These are phyloP conservation scores for Dasyornis broadbenti DNA, from an alignment of 2,113 vertebrate species.

Conservation along the genomic window DNA sequence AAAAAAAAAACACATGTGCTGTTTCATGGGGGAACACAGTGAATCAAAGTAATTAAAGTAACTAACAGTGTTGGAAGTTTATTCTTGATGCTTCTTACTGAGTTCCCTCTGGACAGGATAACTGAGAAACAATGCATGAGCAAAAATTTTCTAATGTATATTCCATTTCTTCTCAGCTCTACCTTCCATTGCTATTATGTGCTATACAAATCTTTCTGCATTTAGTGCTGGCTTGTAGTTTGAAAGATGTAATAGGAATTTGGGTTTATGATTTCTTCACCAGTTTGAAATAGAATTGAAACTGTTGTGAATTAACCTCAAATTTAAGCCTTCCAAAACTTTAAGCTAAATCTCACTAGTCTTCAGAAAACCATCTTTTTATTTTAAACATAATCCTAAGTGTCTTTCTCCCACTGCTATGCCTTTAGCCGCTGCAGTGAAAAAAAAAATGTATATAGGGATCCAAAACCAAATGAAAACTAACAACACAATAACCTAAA, in stretches of 20 bases:
- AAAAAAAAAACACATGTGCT: neutral
- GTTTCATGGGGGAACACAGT: neutral
- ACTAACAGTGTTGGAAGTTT: neutral
- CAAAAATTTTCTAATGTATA: neutral
- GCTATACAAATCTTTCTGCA: constrained; percentile 36
- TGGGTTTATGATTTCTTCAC: constrained; percentile 63
- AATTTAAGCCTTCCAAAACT: constrained; percentile 23
- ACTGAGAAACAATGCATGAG: neutral
- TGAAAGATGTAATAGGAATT: constrained; percentile 60
- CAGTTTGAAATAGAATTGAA: constrained; percentile 26
- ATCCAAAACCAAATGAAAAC: neutral
- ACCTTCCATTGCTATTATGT: constrained; percentile 6
- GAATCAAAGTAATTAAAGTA: neutral
- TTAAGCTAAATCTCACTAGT: constrained; percentile 6
- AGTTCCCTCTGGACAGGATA: neutral
- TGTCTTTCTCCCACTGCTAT: neutral
- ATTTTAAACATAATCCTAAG: neutral
- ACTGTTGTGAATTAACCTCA: constrained; percentile 25
- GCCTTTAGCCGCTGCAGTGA: neutral
- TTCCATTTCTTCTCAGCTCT: neutral
- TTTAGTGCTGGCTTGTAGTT: constrained; percentile 22
- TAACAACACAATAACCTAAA: neutral
- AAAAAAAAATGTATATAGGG: neutral
- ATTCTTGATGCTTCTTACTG: neutral
- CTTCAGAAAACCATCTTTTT: neutral